Base-by-base conservation (phyloP, 2,888 invertebrate species). In the Stratiomys singularior region DNA sequence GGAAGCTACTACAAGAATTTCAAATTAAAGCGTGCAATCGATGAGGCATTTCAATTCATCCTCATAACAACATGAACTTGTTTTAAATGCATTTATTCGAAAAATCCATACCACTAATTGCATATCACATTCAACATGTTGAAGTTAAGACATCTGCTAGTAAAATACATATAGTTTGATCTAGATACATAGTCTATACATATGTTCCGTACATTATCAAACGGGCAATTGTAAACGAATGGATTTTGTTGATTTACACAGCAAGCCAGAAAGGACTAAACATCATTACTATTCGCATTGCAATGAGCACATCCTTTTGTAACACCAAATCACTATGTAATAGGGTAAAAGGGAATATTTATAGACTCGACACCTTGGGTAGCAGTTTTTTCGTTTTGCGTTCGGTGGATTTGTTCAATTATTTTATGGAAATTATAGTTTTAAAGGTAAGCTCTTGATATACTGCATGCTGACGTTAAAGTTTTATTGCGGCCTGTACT, bases 221-320 rank as follows among this genome's bases (percentile, higher is more conserved):
- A 71, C 25, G 46, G 67, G 58, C 30, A 76, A 58, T 77, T 56
- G 78, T 30, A 67, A 64, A 66, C 72, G 77, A 78, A 78, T 78
- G 74, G 77, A 77, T 78, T 78, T 71, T 77, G 67, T 58, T 78
- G 78, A 78, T 78, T 78, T 78, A 78, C 76, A 76, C 47, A 67
- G 63, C 46, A 56, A 46, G 28, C 64, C 11, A 63, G 15, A 77
- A 56, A 58, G 77, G 18, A 66, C 77, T 77, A 77, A 78, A 78
- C 78, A 78, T 78, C 78, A 78, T 78, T 77, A 77, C 77, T 78
- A 78, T 77, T 78, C 77, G 78, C 78, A 78, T 78, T 77, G 72
- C 67, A 78, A 76, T 71, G 71, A 47, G 71, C 15, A 52, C 47
- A 71, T 71, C 47, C 52, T 23, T 52, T 13, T 71, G 67, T 44